Conservation (phyloP, 2,113 vertebrate genomes). For the Amphiprion percula region DNA sequence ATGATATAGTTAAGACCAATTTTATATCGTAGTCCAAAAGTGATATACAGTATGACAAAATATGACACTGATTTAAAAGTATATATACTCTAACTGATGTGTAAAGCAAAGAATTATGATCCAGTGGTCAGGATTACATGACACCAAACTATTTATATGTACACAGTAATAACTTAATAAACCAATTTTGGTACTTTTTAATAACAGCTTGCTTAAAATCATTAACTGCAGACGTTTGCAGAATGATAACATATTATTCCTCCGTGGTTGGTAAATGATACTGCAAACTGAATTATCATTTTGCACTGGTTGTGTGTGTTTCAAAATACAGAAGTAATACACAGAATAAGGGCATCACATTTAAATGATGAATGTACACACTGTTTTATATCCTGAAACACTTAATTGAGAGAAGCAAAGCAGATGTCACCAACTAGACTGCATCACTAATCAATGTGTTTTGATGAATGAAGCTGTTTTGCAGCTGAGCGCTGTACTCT, state of each 20-base stretch:
- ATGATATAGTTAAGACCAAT: background rate
- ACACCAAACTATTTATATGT: too few relatives aligned
- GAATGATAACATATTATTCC: too few relatives aligned
- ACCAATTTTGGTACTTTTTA: too few relatives aligned
- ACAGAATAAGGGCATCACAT: background rate
- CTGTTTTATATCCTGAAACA: conserved; percentile 4
- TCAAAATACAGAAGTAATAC: background rate
- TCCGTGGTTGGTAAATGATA: too few relatives aligned
- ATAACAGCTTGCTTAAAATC: background rate
- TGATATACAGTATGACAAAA: background rate
- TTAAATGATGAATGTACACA: background rate
- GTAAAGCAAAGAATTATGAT: too few relatives aligned
- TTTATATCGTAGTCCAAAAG: background rate
- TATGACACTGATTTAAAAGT: background rate
- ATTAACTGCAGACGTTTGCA: too few relatives aligned
- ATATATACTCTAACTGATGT: too few relatives aligned
- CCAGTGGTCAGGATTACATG: too few relatives aligned
- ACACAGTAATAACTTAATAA: too few relatives aligned
- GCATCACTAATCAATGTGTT: conserved; percentile 53
- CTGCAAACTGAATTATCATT: background rate
- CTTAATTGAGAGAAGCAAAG: conserved; percentile 26
- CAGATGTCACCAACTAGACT: conserved; percentile 25
- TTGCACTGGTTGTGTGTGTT: background rate
- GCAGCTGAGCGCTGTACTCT: conserved; percentile 43
- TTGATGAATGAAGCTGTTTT: conserved; percentile 56